Base-by-base conservation (phyloP, 1,140 invertebrate species). In the Marisa cornuarietis region DNA sequence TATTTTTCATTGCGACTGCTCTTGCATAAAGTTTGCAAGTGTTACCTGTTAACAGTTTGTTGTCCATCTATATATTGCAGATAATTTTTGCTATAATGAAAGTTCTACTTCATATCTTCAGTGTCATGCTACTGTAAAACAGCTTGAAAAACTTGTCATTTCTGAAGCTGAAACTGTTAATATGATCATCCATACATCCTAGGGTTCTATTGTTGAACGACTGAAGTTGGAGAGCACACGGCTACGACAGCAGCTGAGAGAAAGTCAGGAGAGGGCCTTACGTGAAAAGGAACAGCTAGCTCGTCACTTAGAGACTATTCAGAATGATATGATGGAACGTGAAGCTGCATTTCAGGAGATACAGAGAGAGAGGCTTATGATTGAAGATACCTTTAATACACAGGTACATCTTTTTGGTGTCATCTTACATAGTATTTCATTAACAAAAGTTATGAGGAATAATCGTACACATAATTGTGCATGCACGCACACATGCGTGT, bases 311-410 rank as follows among this genome's bases (percentile, higher is more conserved):
- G 91, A 92, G 79, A 84, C 85, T n/a, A 92, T 92, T 80, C 88
- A 92, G 84, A 87, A 87, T 31, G 92, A 92, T 80, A 92, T 92
- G 91, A 85, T 92, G 86, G 91, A 92, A 66, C 82, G 91, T 14
- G 91, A 92, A 81, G 88, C 91, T 4, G 85, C 88, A 8, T 90
- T 92, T 83, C 86, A 89, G 66, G 90, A 92, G 79, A 90, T 92
- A 22, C 87, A 91, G 79, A 85, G 88, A 52, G 90, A 92, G 81
- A 86, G 88, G 77, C 85, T 86, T 65, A 81, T 87, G 71, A 83
- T 89, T 61, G 91, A 92, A 78, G 86, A 89, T 73, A 88, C 86
- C 6, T 87, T 91, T 78, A 83, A 88, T 62, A 84, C 86, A 49
- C 87, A 89, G 78, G 84, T 91, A 42, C 16, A 61, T 65, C 14